Percentiles rank a stretch among this genome's conserved stretches.
These are phyloP conservation scores for Cotesia congregata DNA, from an alignment of 2,888 invertebrate genomes.

Conservation along the genomic window DNA sequence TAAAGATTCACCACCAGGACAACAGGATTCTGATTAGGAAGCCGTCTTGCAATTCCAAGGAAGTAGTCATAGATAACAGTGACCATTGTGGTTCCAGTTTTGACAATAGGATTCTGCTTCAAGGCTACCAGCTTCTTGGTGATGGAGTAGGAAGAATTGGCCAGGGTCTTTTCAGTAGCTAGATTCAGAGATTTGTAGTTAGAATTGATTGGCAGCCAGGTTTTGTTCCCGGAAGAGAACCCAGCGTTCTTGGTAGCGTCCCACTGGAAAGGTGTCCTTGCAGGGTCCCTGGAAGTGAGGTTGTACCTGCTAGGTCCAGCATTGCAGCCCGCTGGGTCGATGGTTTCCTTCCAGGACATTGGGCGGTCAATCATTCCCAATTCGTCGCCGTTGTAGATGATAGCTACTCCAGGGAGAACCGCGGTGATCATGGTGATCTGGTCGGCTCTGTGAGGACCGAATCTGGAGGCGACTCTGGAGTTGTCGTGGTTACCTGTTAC, in stretches of 20 bases:
- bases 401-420: slow-evolving; percentile 75
- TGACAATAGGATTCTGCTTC: slow-evolving; percentile 70
- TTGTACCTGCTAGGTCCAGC: slow-evolving; percentile 75
- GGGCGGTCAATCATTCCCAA: slow-evolving; percentile 80
- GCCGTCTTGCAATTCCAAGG: slow-evolving; percentile 45
- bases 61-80: slow-evolving; percentile 43
- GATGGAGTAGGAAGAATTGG: slow-evolving; percentile 74
- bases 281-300: slow-evolving; percentile 58
- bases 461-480: slow-evolving; percentile 69
- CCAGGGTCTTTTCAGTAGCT: slow-evolving; percentile 71
- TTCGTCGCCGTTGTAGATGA: slow-evolving; percentile 87
- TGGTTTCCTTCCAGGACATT: slow-evolving; percentile 77
- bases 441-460: slow-evolving; percentile 71
- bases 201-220: slow-evolving; percentile 79
- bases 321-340: slow-evolving; percentile 77
- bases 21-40: slow-evolving; percentile 34
- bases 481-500: slow-evolving; percentile 77
- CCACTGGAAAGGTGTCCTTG: slow-evolving; percentile 80
- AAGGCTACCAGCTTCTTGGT: slow-evolving; percentile 70
- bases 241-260: slow-evolving; percentile 73
- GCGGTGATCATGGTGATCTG: slow-evolving; percentile 75
- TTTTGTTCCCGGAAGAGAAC: slow-evolving; percentile 73
- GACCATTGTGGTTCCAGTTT: slow-evolving; percentile 67
- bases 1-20: slow-evolving; percentile 47
- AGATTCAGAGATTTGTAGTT: slow-evolving; percentile 76